Conservation (phyloP, 2,797 vertebrate genomes). For the Propithecus perrieri region DNA sequence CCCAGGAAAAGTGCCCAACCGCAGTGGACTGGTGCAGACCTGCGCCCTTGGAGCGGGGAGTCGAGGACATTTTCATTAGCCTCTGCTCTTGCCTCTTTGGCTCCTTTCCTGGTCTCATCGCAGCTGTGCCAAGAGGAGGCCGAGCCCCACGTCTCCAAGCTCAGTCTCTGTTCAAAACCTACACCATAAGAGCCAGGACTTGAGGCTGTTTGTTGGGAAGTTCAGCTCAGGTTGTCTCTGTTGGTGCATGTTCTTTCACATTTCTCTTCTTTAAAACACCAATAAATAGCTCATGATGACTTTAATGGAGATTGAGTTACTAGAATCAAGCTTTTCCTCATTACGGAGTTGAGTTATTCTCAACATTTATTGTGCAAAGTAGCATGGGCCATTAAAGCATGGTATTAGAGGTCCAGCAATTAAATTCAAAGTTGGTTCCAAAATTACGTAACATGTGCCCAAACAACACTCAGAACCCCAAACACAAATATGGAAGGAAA, state of each 20-base stretch:
- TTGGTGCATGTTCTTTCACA: not conserved
- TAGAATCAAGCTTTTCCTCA: not conserved
- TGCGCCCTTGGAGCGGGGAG: accelerated
- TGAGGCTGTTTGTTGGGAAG: too few species aligned
- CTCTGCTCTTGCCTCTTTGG: not conserved
- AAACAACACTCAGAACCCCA: not conserved
- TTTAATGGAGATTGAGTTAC: not conserved
- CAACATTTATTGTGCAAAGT: not conserved
- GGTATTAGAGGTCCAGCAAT: not conserved
- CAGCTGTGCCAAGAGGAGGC: not conserved
- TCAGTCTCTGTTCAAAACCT: not conserved
- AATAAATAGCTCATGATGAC: not conserved
- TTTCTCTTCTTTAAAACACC: not conserved
- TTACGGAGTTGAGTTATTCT: not conserved
- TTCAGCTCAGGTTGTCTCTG: not conserved
- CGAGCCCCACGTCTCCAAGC: not conserved
- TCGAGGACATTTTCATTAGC: not conserved
- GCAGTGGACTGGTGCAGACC: not conserved
- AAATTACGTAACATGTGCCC: not conserved
- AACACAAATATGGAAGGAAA: not conserved
- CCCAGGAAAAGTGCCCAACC: not conserved
- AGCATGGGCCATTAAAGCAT: not conserved
- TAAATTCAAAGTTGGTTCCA: not conserved
- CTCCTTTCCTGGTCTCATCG: not conserved
- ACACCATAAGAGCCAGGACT: accelerated